phyloP scores from a whole-genome alignment of 2,888 invertebrate genomes.

The Apodemia mormo region DNA sequence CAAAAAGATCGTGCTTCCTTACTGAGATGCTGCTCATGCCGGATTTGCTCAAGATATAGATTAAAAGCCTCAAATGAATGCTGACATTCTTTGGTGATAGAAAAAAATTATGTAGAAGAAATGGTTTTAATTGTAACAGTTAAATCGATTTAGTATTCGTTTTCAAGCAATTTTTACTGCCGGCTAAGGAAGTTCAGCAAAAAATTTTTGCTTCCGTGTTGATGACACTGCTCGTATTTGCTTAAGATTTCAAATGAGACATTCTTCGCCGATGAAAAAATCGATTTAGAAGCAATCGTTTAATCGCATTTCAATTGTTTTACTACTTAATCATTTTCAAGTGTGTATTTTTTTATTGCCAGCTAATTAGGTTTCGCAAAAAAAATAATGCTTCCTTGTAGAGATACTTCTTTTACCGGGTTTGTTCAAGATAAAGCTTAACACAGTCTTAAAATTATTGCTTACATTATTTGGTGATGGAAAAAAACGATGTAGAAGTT shows the following conservation, averaged over 20 bases:
- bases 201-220: too few species aligned
- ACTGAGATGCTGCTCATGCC: slow-evolving; percentile 3
- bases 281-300: too few species aligned
- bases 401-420: background rate
- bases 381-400: background rate
- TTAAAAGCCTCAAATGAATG: slow-evolving; percentile 4
- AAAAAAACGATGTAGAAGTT: too few species aligned
- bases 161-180: too few species aligned
- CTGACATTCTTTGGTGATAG: background rate
- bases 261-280: too few species aligned
- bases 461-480: too few species aligned
- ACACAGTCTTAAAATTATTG: background rate
- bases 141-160: background rate
- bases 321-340: too few species aligned
- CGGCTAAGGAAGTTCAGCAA: too few species aligned
- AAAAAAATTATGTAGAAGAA: background rate
- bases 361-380: background rate
- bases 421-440: background rate
- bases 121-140: background rate
- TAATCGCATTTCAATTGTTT: too few species aligned
- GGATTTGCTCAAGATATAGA: slow-evolving; percentile 11
- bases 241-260: too few species aligned
- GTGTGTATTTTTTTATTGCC: background rate
- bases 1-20: slow-evolving; percentile 18
- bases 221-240: too few species aligned